Percentiles rank a stretch among this genome's conserved stretches.
Evolutionary conservation across 2,113 vertebrate genomes (phyloP).

Genomic region (Sciurus niger): DNA sequence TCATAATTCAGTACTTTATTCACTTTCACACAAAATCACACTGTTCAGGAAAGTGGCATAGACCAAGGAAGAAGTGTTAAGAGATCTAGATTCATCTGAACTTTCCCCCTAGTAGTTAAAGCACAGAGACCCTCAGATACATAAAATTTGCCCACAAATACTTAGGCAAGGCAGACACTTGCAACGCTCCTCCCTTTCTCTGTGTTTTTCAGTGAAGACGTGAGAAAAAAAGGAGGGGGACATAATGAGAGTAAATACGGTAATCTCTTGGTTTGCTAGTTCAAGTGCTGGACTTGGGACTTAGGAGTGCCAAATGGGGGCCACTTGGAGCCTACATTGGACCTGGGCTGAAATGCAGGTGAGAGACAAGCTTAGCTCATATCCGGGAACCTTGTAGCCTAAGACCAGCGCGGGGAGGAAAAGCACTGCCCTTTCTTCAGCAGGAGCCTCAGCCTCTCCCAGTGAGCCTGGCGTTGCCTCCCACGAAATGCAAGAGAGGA

Average conservation of each 20-base stretch:
- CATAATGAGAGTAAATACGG: slow-evolving; percentile 74
- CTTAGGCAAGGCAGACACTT: neutral
- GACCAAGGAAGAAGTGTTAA: neutral
- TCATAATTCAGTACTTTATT: neutral
- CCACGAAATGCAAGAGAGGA: neutral
- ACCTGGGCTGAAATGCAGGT: slow-evolving; percentile 48
- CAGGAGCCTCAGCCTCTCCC: neutral
- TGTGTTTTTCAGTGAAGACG: neutral
- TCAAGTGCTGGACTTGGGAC: slow-evolving; percentile 82
- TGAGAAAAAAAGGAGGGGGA: neutral
- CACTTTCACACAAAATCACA: neutral
- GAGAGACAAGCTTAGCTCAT: neutral
- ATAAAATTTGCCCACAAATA: neutral
- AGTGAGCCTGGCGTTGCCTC: neutral
- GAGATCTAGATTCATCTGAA: neutral
- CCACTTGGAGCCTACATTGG: neutral
- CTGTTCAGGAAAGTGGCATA: neutral
- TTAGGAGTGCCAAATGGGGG: slow-evolving; percentile 72
- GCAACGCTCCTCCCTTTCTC: neutral
- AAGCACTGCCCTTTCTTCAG: neutral
- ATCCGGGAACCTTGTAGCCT: neutral
- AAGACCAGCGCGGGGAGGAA: neutral
- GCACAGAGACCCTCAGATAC: neutral
- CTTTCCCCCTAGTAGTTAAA: neutral
- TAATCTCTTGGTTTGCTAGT: slow-evolving; percentile 62